phyloP scores from a whole-genome alignment of 2,888 invertebrate species.

The Pachymerium ferrugineum region DNA sequence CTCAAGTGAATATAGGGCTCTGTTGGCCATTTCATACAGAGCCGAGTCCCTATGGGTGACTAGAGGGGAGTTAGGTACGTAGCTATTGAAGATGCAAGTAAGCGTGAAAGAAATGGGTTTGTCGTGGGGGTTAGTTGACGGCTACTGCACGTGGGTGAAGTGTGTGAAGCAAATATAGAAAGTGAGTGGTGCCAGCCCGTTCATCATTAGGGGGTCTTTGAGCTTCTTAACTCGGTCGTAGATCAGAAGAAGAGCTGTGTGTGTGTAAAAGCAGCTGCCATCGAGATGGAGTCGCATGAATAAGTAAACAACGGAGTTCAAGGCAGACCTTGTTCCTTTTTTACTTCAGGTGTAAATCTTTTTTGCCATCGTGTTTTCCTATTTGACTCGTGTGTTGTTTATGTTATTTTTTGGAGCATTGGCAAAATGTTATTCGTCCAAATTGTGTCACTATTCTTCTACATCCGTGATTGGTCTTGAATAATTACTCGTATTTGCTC shows the following conservation, averaged over 20 bases:
- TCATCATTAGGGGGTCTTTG: neutral
- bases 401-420: too few species aligned
- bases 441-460: too few species aligned
- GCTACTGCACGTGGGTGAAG: neutral
- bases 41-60: neutral
- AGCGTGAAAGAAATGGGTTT: constrained; percentile 7
- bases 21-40: neutral
- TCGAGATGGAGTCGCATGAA: neutral
- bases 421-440: too few species aligned
- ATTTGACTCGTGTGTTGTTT: too few species aligned
- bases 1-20: neutral
- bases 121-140: neutral
- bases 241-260: neutral
- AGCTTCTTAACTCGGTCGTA: neutral
- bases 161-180: neutral
- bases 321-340: neutral
- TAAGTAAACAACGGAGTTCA: neutral
- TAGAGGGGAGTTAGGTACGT: neutral
- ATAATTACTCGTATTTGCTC: too few species aligned
- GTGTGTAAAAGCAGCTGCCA: neutral
- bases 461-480: too few species aligned
- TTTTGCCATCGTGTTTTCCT: too few species aligned
- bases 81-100: neutral
- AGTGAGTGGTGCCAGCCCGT: neutral
- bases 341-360: neutral